phyloP scores from a whole-genome alignment of 2,797 vertebrate species.

The Coregonus suidteri region DNA sequence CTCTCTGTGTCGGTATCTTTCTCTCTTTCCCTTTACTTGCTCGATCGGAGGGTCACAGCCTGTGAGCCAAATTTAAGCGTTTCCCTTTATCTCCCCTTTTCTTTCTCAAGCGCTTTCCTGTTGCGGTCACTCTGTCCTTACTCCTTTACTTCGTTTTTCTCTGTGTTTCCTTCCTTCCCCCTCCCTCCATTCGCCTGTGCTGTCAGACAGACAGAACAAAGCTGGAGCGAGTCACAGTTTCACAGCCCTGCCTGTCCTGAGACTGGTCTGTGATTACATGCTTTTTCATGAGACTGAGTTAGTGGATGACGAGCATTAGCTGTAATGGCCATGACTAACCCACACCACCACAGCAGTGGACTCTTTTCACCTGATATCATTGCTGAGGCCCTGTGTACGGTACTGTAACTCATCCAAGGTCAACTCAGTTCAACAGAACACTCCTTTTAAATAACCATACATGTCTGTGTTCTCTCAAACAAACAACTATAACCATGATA shows the following conservation, averaged over 20 bases:
- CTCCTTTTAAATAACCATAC: background rate
- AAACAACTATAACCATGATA: background rate
- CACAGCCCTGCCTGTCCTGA: background rate
- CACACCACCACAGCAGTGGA: background rate
- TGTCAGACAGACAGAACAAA: background rate
- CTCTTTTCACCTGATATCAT: background rate
- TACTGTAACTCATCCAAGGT: background rate
- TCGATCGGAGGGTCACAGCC: background rate
- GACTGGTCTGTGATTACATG: background rate
- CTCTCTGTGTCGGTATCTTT: too few relatives aligned
- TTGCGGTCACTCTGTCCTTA: background rate
- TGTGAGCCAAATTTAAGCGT: background rate
- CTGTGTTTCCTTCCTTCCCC: background rate
- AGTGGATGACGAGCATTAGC: background rate
- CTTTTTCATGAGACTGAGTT: background rate
- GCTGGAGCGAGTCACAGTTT: background rate
- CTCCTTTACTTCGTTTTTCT: background rate
- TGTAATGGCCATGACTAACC: background rate
- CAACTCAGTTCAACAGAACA: background rate
- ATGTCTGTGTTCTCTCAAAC: background rate
- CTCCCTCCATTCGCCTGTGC: background rate
- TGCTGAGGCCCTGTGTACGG: background rate
- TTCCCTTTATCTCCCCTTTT: background rate
- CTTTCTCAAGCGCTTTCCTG: background rate
- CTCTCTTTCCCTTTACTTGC: background rate